Evolutionary conservation across 2,113 vertebrate species (phyloP), one percentile per base, ranked within the genome.

Genomic region (Lepidothrix coronata): DNA sequence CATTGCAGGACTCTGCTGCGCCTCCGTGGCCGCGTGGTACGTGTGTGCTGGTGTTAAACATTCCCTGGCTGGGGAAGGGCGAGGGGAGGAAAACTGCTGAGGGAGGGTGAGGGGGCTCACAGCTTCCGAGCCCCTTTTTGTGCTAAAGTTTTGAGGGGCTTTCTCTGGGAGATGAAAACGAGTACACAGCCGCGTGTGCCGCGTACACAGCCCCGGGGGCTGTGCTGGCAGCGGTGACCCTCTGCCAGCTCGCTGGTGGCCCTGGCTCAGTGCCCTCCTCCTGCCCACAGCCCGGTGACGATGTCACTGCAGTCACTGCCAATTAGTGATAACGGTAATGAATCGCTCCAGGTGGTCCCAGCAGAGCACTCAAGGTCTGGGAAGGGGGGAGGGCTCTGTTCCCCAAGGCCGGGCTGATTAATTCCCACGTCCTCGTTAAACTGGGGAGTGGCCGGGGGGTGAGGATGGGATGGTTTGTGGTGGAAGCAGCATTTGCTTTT

Each of bases 121-220:
- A 10, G 52, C 31, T 62, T 16, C 0, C 0, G 30, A 5, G n/a
- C 14, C 15, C 5, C 20, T 46, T 23, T 17, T 4, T 11, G 48
- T 2, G 41, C 33, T 11, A 20, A 2, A 78, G 8, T 92, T 82
- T 28, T 55, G 67, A 49, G 67, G n/a, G 52, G n/a, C 39, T 89
- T 78, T 9, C 9, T 15, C 4, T 0, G 20, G 46, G 14, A 51
- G 15, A 4, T 25, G 73, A 2, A 22, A 43, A 4, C 0, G 16
- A 57, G 43, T n/a, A n/a, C n/a, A n/a, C n/a, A n/a, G n/a, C 20
- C 12, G n/a, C n/a, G n/a, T n/a, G n/a, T 1, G 44, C 7, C 7
- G 19, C 9, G 43, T n/a, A n/a, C n/a, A n/a, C n/a, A n/a, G n/a
- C 20, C 12, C 49, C 1, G 1, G 39, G 35, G 68, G 74, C 51